Evolutionary conservation across 1,140 invertebrate species (phyloP).

Genomic region (Potamilus streckersoni): DNA sequence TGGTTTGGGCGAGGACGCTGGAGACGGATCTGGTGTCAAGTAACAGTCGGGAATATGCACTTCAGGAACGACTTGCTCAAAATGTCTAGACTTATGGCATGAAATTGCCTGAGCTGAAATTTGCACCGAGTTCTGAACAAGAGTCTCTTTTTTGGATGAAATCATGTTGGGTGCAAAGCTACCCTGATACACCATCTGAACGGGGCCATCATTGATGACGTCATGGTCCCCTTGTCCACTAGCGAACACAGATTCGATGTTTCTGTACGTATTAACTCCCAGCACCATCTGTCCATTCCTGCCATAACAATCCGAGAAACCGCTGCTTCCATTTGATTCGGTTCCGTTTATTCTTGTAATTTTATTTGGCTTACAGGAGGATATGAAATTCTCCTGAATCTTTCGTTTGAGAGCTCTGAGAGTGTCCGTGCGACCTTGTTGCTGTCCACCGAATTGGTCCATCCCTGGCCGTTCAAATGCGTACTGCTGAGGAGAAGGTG

Average conservation of each 20-base stretch:
- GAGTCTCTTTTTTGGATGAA: conserved; percentile 25
- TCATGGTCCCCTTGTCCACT: conserved; percentile 10
- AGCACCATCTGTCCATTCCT: conserved; percentile 21
- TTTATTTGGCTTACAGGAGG: conserved; percentile 54
- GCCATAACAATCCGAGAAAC: conserved; percentile 6
- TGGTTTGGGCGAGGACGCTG: conserved; percentile 55
- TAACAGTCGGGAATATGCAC: conserved; percentile 54
- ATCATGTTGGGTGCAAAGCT: conserved; percentile 22
- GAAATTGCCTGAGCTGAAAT: conserved; percentile 8
- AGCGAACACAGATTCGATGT: conserved; percentile 4
- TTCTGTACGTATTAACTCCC: conserved; percentile 26
- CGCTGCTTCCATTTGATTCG: conserved; percentile 10
- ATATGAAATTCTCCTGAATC: conserved; percentile 52
- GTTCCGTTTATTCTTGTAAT: conserved; percentile 34
- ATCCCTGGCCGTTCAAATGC: conserved; percentile 20
- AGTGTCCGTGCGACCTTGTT: conserved; percentile 49
- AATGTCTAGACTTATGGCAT: conserved; percentile 17
- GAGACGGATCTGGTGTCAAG: conserved; percentile 60
- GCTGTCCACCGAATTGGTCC: conserved; percentile 26
- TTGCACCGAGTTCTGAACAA: conserved; percentile 3
- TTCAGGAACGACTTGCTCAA: conserved; percentile 59
- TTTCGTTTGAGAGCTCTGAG: conserved; percentile 58
- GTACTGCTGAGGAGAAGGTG: conserved; percentile 8
- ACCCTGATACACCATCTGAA: conserved; percentile 35
- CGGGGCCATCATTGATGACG: conserved; percentile 24